These are phyloP conservation scores for Drosophila mayaguana DNA, from an alignment of 2,888 invertebrate species.

Conservation along the genomic window DNA sequence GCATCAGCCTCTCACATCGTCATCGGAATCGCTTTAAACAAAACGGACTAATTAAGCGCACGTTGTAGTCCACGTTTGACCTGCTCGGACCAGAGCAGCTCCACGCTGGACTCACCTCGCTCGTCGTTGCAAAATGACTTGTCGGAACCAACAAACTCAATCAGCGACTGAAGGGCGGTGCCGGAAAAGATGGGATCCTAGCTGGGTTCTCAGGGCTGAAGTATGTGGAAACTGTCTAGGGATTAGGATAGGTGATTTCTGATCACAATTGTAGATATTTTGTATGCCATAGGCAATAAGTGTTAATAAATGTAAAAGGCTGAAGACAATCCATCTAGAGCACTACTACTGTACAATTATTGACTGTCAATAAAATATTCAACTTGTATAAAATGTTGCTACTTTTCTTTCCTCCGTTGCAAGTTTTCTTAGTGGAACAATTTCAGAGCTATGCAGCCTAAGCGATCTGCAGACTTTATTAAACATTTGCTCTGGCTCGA, in stretches of 20 bases:
- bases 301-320: too few relatives aligned
- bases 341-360: not conserved
- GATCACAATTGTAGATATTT: not conserved
- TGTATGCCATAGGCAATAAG: too few relatives aligned
- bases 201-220: not conserved
- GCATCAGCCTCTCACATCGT: slow-evolving; percentile 57
- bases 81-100: not conserved
- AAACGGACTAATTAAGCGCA: slow-evolving; percentile 78
- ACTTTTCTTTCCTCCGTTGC: too few relatives aligned
- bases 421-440: too few relatives aligned
- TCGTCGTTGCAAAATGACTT: not conserved
- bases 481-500: not conserved
- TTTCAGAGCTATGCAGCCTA: too few relatives aligned
- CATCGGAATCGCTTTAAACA: slow-evolving; percentile 76
- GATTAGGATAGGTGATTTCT: not conserved
- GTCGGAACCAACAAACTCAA: slow-evolving; percentile 5
- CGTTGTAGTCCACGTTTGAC: slow-evolving; percentile 44
- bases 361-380: too few relatives aligned
- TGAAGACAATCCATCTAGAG: not conserved
- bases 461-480: too few relatives aligned
- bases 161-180: not conserved
- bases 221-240: not conserved
- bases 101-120: not conserved
- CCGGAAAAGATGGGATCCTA: not conserved
- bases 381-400: too few relatives aligned